Conservation (phyloP, 2,797 vertebrate genomes). For the Anolis apletophallus region DNA sequence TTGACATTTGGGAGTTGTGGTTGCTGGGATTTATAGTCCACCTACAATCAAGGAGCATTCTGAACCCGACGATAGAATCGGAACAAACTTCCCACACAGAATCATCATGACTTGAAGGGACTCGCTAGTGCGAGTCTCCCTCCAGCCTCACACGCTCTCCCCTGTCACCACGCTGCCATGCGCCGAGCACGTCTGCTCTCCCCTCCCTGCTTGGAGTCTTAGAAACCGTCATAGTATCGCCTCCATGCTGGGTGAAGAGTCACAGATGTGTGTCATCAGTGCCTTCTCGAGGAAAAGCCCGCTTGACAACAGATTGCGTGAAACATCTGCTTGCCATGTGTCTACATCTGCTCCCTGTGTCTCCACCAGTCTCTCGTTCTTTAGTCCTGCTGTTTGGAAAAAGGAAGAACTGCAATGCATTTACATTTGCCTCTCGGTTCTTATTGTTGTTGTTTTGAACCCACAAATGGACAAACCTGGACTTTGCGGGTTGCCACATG, state of each 20-base stretch:
- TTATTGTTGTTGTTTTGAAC: not conserved
- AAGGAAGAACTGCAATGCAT: not conserved
- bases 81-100: no score
- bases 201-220: no score
- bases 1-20: no score
- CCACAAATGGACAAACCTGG: not conserved
- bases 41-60: no score
- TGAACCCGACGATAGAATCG: no score
- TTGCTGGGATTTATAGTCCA: no score
- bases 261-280: not conserved
- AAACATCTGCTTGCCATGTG: not conserved
- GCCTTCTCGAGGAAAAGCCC: not conserved
- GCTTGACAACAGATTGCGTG: not conserved
- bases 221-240: no score
- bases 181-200: no score
- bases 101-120: no score
- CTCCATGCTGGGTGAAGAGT: constrained; percentile 1
- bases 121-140: no score
- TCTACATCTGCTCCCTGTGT: not conserved
- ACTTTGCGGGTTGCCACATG: not conserved
- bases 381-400: not conserved
- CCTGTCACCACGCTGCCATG: no score
- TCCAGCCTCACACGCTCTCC: no score
- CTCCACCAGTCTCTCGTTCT: not conserved
- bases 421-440: not conserved